Conservation (phyloP, 2,113 vertebrate genomes). For the Pseudorhombus dupliciocellatus region DNA sequence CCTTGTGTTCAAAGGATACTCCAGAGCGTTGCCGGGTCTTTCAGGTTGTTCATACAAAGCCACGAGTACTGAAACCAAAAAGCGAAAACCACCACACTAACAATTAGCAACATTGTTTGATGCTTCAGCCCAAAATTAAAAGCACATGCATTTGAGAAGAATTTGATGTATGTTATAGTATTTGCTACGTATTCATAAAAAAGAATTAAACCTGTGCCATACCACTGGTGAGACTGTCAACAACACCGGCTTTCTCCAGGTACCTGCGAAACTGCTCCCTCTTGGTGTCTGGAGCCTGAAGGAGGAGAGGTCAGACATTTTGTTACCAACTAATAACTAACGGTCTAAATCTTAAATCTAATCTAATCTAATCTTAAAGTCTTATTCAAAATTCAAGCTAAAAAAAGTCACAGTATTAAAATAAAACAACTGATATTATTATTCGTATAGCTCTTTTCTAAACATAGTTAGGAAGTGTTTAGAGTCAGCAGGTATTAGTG, state of each 20-base stretch:
- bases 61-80: slow-evolving; percentile 86
- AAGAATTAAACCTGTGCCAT: slow-evolving; percentile 14
- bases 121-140: too few species aligned
- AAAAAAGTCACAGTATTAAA: too few species aligned
- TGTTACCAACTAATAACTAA: not conserved
- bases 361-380: too few species aligned
- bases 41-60: slow-evolving; percentile 93
- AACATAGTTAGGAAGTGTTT: too few species aligned
- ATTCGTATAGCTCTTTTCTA: too few species aligned
- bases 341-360: not conserved
- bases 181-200: too few species aligned
- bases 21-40: slow-evolving; percentile 92
- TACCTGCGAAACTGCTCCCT: slow-evolving; percentile 95
- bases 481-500: too few species aligned
- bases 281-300: slow-evolving; percentile 88
- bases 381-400: too few species aligned
- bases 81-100: not conserved
- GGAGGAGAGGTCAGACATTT: not conserved
- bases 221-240: slow-evolving; percentile 94
- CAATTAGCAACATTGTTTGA: too few species aligned
- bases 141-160: too few species aligned
- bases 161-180: too few species aligned
- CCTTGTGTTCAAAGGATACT: slow-evolving; percentile 87
- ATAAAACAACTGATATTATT: too few species aligned
- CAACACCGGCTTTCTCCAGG: slow-evolving; percentile 92